These are phyloP conservation scores for Phacellophora camtschatica DNA, from an alignment of 30 jellyfish, hydroid and myxozoan genomes.

Conservation along the genomic window DNA sequence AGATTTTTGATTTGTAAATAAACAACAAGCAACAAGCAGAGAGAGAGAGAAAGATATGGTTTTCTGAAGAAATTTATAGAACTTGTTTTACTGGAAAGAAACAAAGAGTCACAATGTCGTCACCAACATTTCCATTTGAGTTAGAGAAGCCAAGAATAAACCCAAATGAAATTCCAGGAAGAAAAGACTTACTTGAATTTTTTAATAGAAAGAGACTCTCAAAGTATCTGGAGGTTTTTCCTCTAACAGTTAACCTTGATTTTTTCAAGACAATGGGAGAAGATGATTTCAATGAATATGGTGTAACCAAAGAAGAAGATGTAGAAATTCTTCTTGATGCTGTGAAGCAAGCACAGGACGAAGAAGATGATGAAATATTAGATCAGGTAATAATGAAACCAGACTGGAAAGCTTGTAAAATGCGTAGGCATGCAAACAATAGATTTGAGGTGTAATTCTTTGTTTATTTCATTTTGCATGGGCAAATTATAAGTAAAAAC, in stretches of 20 bases:
- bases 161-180: slow-evolving; percentile 89
- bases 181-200: slow-evolving; percentile 77
- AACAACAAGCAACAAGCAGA: too few species aligned
- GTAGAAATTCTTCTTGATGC: slow-evolving; percentile 79
- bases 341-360: slow-evolving; percentile 86
- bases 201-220: slow-evolving; percentile 58
- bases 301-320: slow-evolving; percentile 72
- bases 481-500: too few species aligned
- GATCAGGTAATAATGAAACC: too few species aligned
- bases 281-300: slow-evolving; percentile 92
- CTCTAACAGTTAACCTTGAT: slow-evolving; percentile 77
- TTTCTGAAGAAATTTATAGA: too few species aligned
- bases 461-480: too few species aligned
- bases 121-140: slow-evolving; percentile 45
- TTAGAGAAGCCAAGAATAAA: slow-evolving; percentile 72
- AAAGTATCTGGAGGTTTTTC: slow-evolving; percentile 74
- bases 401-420: too few species aligned
- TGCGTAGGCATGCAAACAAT: too few species aligned
- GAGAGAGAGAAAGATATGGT: too few species aligned
- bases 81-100: too few species aligned
- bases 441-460: too few species aligned
- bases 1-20: too few species aligned
- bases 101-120: neutral
- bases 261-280: slow-evolving; percentile 92
- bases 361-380: slow-evolving; percentile 83